Evolutionary conservation across 2,797 vertebrate genomes (phyloP).

Genomic region (Tapirus indicus): DNA sequence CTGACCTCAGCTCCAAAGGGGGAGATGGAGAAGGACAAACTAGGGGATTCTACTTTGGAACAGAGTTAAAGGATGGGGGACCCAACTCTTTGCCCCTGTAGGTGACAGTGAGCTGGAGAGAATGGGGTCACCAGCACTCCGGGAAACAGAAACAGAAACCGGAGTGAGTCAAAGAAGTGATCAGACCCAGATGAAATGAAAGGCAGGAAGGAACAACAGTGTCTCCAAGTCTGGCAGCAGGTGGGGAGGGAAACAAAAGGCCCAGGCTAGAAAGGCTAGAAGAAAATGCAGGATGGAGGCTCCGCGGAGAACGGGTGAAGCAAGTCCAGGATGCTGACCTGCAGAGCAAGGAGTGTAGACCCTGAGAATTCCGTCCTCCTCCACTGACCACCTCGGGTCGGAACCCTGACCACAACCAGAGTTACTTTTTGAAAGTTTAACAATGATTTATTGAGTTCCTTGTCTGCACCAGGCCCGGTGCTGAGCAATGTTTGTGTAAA

Average conservation of each 20-base stretch:
- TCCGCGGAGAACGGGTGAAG: neutral
- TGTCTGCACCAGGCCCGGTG: neutral
- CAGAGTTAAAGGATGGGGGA: neutral
- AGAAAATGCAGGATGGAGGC: neutral
- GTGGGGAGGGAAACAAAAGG: neutral
- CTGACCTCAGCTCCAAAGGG: neutral
- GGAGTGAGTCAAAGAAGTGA: neutral
- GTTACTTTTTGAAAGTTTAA: neutral
- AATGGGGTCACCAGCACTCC: neutral
- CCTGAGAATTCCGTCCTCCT: neutral
- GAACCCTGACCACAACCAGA: neutral
- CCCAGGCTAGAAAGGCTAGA: neutral
- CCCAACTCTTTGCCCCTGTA: neutral
- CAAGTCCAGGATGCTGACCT: neutral
- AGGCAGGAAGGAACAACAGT: neutral
- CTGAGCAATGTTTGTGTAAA: conserved; percentile 24
- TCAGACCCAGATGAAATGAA: conserved; percentile 10
- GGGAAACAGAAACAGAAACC: conserved; percentile 11
- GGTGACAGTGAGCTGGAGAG: conserved; percentile 9
- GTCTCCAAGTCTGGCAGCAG: neutral
- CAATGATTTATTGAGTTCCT: neutral
- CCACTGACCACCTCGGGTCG: neutral
- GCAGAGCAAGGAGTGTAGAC: neutral
- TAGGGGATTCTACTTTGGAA: neutral
- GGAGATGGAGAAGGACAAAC: neutral